These are phyloP conservation scores for Cardinalis cardinalis DNA, from an alignment of 2,113 vertebrate species.

Conservation along the genomic window DNA sequence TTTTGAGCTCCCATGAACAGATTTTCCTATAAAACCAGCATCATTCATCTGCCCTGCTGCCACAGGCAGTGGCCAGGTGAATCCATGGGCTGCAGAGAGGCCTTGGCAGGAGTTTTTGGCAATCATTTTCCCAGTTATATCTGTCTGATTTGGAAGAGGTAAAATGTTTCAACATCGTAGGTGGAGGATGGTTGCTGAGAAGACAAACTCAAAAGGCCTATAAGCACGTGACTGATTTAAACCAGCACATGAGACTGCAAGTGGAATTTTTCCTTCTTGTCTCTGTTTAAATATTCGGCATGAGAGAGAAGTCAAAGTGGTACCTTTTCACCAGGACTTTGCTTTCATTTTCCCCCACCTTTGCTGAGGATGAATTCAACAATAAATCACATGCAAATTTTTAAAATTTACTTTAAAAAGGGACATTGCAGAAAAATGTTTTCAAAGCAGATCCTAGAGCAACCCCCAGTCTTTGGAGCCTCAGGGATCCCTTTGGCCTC, in stretches of 20 bases:
- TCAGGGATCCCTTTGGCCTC: background rate
- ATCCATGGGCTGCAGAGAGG: fast-evolving
- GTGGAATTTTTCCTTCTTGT: background rate
- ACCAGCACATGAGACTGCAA: background rate
- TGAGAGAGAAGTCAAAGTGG: background rate
- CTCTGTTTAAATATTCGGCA: background rate
- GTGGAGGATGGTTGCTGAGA: background rate
- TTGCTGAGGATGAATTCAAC: background rate
- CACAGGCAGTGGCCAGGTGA: background rate
- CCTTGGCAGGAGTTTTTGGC: background rate
- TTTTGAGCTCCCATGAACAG: background rate
- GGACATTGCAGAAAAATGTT: background rate
- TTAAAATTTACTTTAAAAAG: background rate
- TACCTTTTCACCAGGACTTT: background rate
- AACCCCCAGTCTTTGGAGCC: background rate
- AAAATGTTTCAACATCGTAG: background rate
- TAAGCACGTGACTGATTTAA: background rate
- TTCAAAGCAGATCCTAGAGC: background rate
- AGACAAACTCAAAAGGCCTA: background rate
- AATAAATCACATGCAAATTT: background rate
- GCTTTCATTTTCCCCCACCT: background rate
- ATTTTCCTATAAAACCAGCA: background rate
- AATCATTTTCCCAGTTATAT: fast-evolving
- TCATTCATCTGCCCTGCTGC: background rate
- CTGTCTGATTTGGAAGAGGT: background rate